Evolutionary conservation across 2,888 invertebrate species (phyloP).

Genomic region (Melieria omissa): DNA sequence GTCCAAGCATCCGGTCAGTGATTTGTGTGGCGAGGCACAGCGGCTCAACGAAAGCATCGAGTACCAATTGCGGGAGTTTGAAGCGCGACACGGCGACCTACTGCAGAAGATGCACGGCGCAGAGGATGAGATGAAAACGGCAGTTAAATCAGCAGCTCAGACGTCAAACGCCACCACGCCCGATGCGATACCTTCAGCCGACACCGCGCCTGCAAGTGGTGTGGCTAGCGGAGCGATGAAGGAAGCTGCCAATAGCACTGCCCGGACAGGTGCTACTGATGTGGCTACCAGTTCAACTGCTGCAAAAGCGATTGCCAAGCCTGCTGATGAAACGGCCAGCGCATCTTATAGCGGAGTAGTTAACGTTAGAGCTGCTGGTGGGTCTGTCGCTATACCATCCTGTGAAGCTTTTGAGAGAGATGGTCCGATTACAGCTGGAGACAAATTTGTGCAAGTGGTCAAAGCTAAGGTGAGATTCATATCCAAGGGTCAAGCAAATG

Average conservation of each 20-base stretch:
- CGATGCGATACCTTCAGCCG: neutral
- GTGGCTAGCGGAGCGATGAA: neutral
- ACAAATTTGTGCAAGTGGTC: too few relatives aligned
- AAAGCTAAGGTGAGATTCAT: too few relatives aligned
- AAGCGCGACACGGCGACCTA: constrained; percentile 54
- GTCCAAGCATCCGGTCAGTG: constrained; percentile 37
- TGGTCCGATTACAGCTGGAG: too few relatives aligned
- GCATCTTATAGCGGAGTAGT: too few relatives aligned
- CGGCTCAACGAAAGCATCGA: constrained; percentile 56
- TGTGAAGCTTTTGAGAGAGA: too few relatives aligned
- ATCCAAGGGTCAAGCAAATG: too few relatives aligned
- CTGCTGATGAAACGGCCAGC: too few relatives aligned
- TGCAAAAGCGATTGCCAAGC: too few relatives aligned
- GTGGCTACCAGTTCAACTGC: neutral
- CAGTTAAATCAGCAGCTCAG: neutral
- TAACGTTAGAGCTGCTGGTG: too few relatives aligned
- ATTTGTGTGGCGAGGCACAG: constrained; percentile 44
- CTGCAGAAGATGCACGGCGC: constrained; percentile 38
- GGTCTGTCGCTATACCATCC: too few relatives aligned
- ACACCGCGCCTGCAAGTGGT: too few relatives aligned
- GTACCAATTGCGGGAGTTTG: constrained; percentile 56
- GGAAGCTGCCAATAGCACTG: neutral
- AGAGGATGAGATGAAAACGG: neutral
- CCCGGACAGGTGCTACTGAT: neutral
- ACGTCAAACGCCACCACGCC: neutral